These are phyloP conservation scores for Sebastiscus albofasciatus DNA, from an alignment of 2,797 vertebrate genomes.

Conservation along the genomic window DNA sequence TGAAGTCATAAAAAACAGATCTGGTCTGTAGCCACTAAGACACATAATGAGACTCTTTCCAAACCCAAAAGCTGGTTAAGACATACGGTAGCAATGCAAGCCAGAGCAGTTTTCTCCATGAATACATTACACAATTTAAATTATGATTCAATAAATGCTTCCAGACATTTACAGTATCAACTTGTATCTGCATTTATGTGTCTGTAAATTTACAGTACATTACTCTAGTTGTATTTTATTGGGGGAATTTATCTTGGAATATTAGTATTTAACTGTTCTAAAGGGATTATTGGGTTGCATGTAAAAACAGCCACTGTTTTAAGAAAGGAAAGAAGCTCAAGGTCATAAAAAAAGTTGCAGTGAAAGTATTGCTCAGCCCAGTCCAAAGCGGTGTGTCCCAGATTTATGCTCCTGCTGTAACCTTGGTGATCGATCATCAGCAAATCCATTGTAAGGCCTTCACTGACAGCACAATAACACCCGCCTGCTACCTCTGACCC, in stretches of 20 bases:
- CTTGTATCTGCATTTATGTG: neutral
- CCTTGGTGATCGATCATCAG: conserved; percentile 63
- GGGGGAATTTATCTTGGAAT: neutral
- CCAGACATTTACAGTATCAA: neutral
- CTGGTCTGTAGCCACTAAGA: neutral
- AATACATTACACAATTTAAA: neutral
- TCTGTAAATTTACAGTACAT: neutral
- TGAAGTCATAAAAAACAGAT: conserved; percentile 3
- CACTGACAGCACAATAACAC: conserved; percentile 51
- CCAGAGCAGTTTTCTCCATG: neutral
- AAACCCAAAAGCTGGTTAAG: neutral
- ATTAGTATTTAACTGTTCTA: neutral
- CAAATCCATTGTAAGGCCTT: conserved; percentile 42
- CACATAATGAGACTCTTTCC: neutral
- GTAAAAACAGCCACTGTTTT: neutral
- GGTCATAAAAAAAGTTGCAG: conserved; percentile 32
- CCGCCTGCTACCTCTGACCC: conserved; percentile 45
- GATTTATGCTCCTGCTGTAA: conserved; percentile 47
- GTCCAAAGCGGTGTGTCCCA: conserved; percentile 37
- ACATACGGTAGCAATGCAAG: neutral
- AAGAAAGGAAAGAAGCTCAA: conserved; percentile 26
- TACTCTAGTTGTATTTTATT: neutral
- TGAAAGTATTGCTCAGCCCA: conserved; percentile 12
- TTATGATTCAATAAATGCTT: neutral
- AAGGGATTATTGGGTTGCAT: neutral